phyloP scores from a whole-genome alignment of 2,888 invertebrate species.

The Polietes domitor region DNA sequence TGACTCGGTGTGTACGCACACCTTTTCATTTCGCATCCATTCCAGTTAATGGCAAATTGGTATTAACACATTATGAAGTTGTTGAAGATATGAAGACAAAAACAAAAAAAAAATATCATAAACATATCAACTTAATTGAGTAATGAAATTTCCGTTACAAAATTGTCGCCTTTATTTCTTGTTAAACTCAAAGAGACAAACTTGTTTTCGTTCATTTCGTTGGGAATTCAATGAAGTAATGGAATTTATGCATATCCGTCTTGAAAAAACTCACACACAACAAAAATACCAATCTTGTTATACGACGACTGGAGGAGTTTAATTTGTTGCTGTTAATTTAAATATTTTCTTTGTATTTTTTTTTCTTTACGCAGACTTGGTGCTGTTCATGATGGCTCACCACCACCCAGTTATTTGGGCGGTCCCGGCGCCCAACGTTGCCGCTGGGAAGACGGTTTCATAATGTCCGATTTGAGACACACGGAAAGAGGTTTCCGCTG shows the following conservation, averaged over 20 bases:
- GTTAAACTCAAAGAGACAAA: conserved; percentile 15
- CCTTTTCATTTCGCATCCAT: neutral
- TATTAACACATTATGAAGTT: neutral
- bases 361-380: conserved; percentile 85
- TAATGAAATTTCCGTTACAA: conserved; percentile 56
- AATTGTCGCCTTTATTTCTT: neutral
- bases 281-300: conserved; percentile 1
- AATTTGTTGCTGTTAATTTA: conserved; percentile 3
- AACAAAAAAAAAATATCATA: conserved; percentile 27
- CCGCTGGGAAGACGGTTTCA: conserved; percentile 97
- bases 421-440: conserved; percentile 97
- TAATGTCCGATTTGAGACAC: conserved; percentile 96
- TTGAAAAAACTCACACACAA: conserved; percentile 58
- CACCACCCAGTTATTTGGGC: conserved; percentile 95
- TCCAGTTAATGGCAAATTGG: conserved; percentile 2
- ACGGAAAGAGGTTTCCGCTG: conserved; percentile 97
- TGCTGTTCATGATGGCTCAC: conserved; percentile 97
- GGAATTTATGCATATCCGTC: conserved; percentile 76
- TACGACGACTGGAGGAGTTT: conserved; percentile 18
- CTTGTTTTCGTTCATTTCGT: conserved; percentile 48
- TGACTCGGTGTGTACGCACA: neutral
- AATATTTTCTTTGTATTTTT: conserved; percentile 53
- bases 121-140: conserved; percentile 38
- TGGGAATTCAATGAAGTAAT: conserved; percentile 56
- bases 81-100: conserved; percentile 8